A percentile compares a stretch with the other conserved stretches of the same genome.
Evolutionary conservation across 1,140 invertebrate species (phyloP).

Genomic region (Anastrepha obliqua): DNA sequence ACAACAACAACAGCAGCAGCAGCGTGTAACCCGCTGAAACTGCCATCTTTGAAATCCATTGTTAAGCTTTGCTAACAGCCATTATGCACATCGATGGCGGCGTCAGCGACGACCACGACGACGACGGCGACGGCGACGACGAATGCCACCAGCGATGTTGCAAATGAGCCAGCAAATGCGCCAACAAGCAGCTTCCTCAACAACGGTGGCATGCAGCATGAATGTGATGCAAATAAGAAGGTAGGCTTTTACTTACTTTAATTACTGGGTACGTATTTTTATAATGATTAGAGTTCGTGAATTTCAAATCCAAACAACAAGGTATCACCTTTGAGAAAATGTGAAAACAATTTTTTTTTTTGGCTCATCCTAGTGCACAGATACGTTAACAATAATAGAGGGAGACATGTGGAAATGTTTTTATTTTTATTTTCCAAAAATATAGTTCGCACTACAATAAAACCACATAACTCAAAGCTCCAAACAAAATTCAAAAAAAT

Average conservation of each 20-base stretch:
- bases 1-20: background rate
- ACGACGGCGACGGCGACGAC: slow-evolving; percentile 23
- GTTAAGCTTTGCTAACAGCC: slow-evolving; percentile 45
- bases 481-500: no score
- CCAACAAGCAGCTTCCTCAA: background rate
- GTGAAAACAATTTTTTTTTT: no score
- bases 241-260: background rate
- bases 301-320: no score
- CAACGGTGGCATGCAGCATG: background rate
- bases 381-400: no score
- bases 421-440: no score
- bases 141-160: slow-evolving; percentile 36
- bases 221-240: background rate
- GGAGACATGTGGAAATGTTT: no score
- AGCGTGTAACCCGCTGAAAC: background rate
- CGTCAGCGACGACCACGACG: slow-evolving; percentile 40
- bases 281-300: background rate
- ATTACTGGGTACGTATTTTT: background rate
- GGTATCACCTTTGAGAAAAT: no score
- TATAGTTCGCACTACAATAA: no score
- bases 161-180: background rate
- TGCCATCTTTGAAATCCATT: background rate
- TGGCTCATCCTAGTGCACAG: no score
- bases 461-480: no score
- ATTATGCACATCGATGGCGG: background rate